These are phyloP conservation scores for Leucozona laternaria DNA, from an alignment of 2,888 invertebrate genomes.

Conservation along the genomic window DNA sequence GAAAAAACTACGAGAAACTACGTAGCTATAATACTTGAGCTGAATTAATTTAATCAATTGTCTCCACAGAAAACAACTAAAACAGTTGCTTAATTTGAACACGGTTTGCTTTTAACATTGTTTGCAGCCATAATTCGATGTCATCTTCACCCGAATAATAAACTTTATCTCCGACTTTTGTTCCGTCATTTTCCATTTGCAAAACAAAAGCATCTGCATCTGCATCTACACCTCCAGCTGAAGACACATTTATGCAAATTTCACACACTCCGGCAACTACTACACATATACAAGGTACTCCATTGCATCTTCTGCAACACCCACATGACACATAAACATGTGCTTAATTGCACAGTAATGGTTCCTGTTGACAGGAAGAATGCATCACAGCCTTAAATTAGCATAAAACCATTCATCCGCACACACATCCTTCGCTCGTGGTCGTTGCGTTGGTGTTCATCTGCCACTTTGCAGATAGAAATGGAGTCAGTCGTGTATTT, in stretches of 20 bases:
- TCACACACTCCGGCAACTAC: slow-evolving; percentile 52
- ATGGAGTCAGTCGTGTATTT: slow-evolving; percentile 33
- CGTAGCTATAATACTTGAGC: not conserved
- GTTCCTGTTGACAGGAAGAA: slow-evolving; percentile 79
- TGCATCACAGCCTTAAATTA: slow-evolving; percentile 76
- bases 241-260: slow-evolving; percentile 68
- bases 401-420: slow-evolving; percentile 73
- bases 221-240: slow-evolving; percentile 2
- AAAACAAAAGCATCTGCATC: slow-evolving; percentile 25
- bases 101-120: slow-evolving; percentile 53
- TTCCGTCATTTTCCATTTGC: slow-evolving; percentile 51
- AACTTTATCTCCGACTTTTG: slow-evolving; percentile 65
- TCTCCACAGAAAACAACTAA: slow-evolving; percentile 10
- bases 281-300: not conserved
- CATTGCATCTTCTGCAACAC: slow-evolving; percentile 67
- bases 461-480: slow-evolving; percentile 65
- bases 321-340: slow-evolving; percentile 77
- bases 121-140: slow-evolving; percentile 67
- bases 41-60: slow-evolving; percentile 14
- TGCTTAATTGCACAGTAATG: slow-evolving; percentile 79
- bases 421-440: slow-evolving; percentile 38
- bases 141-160: slow-evolving; percentile 66
- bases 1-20: too few species aligned
- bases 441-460: slow-evolving; percentile 63
- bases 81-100: slow-evolving; percentile 31